These are phyloP conservation scores for Musca vetustissima DNA, from an alignment of 1,140 invertebrate genomes.

Conservation along the genomic window DNA sequence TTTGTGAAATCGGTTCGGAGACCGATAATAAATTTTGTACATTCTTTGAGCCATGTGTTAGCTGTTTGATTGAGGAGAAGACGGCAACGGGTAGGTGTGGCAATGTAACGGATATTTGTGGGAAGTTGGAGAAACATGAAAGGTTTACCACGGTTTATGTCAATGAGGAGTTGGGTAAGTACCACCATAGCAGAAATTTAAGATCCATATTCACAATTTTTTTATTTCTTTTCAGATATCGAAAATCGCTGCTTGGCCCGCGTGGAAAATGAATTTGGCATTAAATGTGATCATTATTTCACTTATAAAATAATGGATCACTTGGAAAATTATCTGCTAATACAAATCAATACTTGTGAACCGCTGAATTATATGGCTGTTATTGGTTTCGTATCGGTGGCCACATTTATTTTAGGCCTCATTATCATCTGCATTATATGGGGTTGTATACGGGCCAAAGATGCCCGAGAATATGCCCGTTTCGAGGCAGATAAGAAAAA, in stretches of 20 bases:
- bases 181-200: no score
- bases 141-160: slow-evolving; percentile 40
- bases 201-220: no score
- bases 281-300: slow-evolving; percentile 59
- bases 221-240: slow-evolving; percentile 29
- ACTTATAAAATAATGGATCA: slow-evolving; percentile 55
- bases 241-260: slow-evolving; percentile 52
- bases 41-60: slow-evolving; percentile 51
- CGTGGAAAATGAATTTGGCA: slow-evolving; percentile 53
- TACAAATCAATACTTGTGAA: slow-evolving; percentile 54
- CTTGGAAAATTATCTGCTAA: slow-evolving; percentile 46
- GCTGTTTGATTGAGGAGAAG: slow-evolving; percentile 43
- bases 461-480: slow-evolving; percentile 58
- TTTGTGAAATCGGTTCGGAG: slow-evolving; percentile 45
- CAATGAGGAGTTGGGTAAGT: slow-evolving; percentile 28
- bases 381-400: slow-evolving; percentile 52
- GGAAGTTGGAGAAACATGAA: slow-evolving; percentile 33
- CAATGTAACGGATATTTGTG: slow-evolving; percentile 41
- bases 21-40: slow-evolving; percentile 50
- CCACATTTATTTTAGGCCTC: slow-evolving; percentile 56
- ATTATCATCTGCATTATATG: slow-evolving; percentile 54
- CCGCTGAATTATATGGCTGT: slow-evolving; percentile 39
- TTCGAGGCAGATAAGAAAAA: slow-evolving; percentile 57
- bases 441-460: slow-evolving; percentile 55
- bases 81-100: slow-evolving; percentile 35